Evolutionary conservation across 2,113 vertebrate genomes (phyloP).

Genomic region (Empidonax alnorum): DNA sequence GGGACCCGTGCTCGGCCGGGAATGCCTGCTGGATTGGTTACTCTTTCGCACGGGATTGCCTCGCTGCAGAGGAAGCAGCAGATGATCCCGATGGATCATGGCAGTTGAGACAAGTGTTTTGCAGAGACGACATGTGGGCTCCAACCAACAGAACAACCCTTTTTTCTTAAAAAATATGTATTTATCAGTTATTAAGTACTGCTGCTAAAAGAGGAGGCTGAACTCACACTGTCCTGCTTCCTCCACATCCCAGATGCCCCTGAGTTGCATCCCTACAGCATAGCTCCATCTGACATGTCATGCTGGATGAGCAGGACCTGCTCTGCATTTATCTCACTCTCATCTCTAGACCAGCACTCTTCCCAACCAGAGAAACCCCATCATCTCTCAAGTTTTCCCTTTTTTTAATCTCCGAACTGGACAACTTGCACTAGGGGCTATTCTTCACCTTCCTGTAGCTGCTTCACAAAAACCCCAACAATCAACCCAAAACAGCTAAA

Average conservation of each 20-base stretch:
- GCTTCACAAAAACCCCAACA: not conserved
- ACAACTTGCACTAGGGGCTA: not conserved
- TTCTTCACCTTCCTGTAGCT: not conserved
- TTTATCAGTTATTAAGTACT: not conserved
- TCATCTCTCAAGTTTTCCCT: not conserved
- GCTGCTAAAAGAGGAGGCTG: not conserved
- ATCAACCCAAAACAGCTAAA: not conserved
- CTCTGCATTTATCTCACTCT: not conserved
- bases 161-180: not conserved
- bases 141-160: slow-evolving; percentile 7
- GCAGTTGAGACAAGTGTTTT: slow-evolving; percentile 19
- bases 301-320: not conserved
- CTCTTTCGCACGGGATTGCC: not conserved
- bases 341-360: not conserved
- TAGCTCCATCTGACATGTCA: fast-evolving
- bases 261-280: fast-evolving
- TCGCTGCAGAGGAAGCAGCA: not conserved
- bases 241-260: not conserved
- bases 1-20: not conserved
- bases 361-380: not conserved
- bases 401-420: not conserved
- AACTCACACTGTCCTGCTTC: not conserved
- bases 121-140: not conserved
- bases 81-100: not conserved
- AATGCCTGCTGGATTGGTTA: not conserved